Evolutionary conservation across 2,113 vertebrate species (phyloP), one percentile per base, ranked within the genome.

Genomic region (Ochotona curzoniae): DNA sequence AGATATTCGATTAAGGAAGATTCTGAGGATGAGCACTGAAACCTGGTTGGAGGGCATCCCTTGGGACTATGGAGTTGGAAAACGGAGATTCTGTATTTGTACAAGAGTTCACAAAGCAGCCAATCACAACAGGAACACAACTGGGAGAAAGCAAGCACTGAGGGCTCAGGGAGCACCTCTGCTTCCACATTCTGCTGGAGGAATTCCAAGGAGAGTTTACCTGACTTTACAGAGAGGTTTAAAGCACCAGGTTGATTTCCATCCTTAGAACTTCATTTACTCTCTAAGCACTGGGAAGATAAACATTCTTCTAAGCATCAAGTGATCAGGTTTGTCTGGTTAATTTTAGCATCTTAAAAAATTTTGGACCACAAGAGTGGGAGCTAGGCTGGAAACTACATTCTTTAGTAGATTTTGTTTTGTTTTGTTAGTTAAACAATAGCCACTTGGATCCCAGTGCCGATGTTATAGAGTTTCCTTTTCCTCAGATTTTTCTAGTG

Each of bases 401-500:
- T 86, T 95, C 94, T 86, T 47, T 67, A 79, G 60, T 93, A 82
- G 93, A 84, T 78, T 76, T n/a, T 92, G 14, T 57, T 57, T 57
- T 57, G 38, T 44, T 57, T 95, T 96, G 91, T 94, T 96, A 90
- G 91, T 89, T 96, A 95, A 95, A 93, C 91, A 94, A 87, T 82
- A 93, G 85, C 70, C 66, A 83, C 75, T 96, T 95, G 94, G 95
- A 95, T 92, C n/a, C 83, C 63, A 30, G 57, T 70, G 61, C 61
- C 75, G 87, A 25, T 80, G 94, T 97, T 95, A 96, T 96, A 91
- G 91, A 96, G 83, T 44, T 44, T 44, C 38, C 95, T 91, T 96
- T 97, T 97, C 96, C 96, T 92, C 69, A 26, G 92, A 96, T 83
- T 95, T 93, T 93, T 94, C 91, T 95, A 89, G 66, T 66, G 51